phyloP scores from a whole-genome alignment of 2,797 vertebrate genomes.

The Euphonia xanthogaster region DNA sequence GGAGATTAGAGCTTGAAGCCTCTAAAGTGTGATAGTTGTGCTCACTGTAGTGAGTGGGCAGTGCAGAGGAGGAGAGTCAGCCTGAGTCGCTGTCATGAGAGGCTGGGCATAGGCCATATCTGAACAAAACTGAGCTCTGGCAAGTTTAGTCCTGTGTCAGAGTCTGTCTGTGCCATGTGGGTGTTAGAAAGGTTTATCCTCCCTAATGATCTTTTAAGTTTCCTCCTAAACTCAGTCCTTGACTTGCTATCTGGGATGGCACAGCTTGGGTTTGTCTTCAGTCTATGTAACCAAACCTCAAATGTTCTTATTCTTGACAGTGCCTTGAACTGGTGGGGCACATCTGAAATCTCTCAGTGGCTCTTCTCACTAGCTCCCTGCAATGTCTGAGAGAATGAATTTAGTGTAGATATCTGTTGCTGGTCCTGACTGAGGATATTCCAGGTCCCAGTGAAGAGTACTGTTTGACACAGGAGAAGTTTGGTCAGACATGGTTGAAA shows the following conservation, averaged over 20 bases:
- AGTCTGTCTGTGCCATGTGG: background rate
- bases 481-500: background rate
- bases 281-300: background rate
- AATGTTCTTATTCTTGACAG: background rate
- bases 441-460: background rate
- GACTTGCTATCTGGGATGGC: background rate
- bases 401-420: background rate
- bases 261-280: background rate
- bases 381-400: background rate
- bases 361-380: background rate
- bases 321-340: background rate
- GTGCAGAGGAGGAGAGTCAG: background rate
- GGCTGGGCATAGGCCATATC: background rate
- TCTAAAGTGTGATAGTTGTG: background rate
- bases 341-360: background rate
- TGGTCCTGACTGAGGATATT: background rate
- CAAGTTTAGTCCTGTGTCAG: background rate
- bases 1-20: background rate
- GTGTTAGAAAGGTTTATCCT: background rate
- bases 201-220: background rate
- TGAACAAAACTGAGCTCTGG: background rate
- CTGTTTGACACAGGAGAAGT: background rate
- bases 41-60: background rate
- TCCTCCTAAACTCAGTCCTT: background rate
- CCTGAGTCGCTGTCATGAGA: rapidly evolving